These are phyloP conservation scores for Crypturellus undulatus DNA, from an alignment of 2,113 vertebrate genomes.

Conservation along the genomic window DNA sequence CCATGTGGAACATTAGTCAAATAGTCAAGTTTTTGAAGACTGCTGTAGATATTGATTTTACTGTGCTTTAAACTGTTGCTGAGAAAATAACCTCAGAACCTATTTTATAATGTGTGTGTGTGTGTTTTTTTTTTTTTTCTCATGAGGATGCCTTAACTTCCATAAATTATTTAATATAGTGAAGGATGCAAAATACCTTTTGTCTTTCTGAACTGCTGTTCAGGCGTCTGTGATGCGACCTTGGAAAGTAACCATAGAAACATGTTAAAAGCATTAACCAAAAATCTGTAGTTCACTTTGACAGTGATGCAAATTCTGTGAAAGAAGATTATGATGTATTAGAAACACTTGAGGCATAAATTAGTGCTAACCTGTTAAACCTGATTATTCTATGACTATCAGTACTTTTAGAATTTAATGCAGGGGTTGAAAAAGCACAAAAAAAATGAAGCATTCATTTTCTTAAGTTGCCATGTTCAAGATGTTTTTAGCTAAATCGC, in stretches of 20 bases:
- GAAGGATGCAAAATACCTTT: slow-evolving; percentile 67
- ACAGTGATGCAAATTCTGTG: slow-evolving; percentile 68
- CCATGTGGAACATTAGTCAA: slow-evolving; percentile 46
- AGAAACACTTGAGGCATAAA: slow-evolving; percentile 33
- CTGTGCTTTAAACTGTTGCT: slow-evolving; percentile 40
- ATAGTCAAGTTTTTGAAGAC: slow-evolving; percentile 34
- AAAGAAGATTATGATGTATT: slow-evolving; percentile 68
- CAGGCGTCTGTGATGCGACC: slow-evolving; percentile 70
- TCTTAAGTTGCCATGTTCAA: slow-evolving; percentile 3
- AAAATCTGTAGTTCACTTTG: slow-evolving; percentile 67
- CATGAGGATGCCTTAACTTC: slow-evolving; percentile 50
- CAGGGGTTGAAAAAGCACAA: neutral
- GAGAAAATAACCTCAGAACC: slow-evolving; percentile 52
- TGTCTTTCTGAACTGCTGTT: slow-evolving; percentile 68
- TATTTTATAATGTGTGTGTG: neutral
- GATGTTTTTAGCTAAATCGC: slow-evolving; percentile 43
- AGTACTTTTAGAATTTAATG: slow-evolving; percentile 39
- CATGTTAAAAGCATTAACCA: slow-evolving; percentile 67
- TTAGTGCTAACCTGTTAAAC: slow-evolving; percentile 67
- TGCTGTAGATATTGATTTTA: slow-evolving; percentile 59
- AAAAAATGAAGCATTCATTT: neutral
- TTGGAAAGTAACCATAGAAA: slow-evolving; percentile 88
- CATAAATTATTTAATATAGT: slow-evolving; percentile 72
- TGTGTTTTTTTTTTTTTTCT: neutral
- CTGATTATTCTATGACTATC: slow-evolving; percentile 33